These are phyloP conservation scores for Cinara cedri DNA, from an alignment of 2,888 invertebrate species.

Conservation along the genomic window DNA sequence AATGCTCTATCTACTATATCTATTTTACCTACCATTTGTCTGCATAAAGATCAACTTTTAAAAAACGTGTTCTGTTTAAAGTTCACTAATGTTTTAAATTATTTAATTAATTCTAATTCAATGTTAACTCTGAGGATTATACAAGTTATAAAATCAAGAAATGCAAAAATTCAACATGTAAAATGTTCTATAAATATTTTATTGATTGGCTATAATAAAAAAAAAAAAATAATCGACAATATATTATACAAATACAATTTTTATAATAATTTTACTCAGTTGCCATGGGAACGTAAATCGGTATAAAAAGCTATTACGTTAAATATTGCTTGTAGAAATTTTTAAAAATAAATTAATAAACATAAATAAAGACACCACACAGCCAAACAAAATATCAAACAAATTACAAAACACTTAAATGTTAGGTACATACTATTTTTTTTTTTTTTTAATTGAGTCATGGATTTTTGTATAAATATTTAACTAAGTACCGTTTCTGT, in stretches of 20 bases:
- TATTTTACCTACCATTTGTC: neutral
- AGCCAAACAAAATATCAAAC: constrained; percentile 55
- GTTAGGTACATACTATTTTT: constrained; percentile 46
- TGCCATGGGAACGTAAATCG: constrained; percentile 56
- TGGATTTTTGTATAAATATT: constrained; percentile 52
- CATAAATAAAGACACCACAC: constrained; percentile 55
- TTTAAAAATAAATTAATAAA: constrained; percentile 43
- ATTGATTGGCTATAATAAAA: constrained; percentile 47
- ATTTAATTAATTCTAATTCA: neutral
- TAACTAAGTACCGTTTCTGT: constrained; percentile 35
- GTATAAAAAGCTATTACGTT: constrained; percentile 55
- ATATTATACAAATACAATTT: constrained; percentile 52
- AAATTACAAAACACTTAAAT: constrained; percentile 53
- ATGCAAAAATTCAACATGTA: constrained; percentile 15
- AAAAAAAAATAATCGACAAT: constrained; percentile 53
- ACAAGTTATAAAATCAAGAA: neutral
- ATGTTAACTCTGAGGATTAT: neutral
- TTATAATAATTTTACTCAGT: constrained; percentile 32
- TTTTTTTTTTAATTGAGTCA: constrained; percentile 25
- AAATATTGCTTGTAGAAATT: constrained; percentile 48
- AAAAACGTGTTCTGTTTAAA: neutral
- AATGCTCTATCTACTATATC: neutral
- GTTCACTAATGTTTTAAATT: neutral
- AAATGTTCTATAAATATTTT: constrained; percentile 57
- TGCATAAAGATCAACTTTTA: neutral